A percentile compares a stretch with the other conserved stretches of the same genome.
Evolutionary conservation across 2,113 vertebrate genomes (phyloP).

Genomic region (Brachionichthys hirsutus): DNA sequence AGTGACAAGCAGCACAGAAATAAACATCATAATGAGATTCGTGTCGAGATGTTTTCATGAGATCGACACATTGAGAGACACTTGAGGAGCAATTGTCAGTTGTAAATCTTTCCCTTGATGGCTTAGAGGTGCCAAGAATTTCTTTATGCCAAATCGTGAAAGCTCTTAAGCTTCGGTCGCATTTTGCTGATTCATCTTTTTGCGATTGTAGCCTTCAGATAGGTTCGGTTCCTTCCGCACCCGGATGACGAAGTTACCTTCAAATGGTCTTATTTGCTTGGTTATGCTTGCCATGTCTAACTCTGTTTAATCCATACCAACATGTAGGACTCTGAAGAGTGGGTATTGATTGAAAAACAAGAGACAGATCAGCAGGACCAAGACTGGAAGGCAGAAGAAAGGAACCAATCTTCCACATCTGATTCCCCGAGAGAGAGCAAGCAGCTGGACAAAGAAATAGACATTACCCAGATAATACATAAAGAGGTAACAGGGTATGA

Average conservation of each 20-base stretch:
- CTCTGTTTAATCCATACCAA: constrained; percentile 94
- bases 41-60: constrained; percentile 12
- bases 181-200: constrained; percentile 21
- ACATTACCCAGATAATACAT: constrained; percentile 70
- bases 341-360: constrained; percentile 98
- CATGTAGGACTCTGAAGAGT: constrained; percentile 97
- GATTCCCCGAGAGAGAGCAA: constrained; percentile 72
- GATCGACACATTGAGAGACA: constrained; percentile 22
- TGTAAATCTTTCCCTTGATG: constrained; percentile 27
- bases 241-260: constrained; percentile 4
- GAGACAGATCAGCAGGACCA: constrained; percentile 84
- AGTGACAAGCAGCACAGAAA: constrained; percentile 31
- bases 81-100: constrained; percentile 40
- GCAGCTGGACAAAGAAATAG: constrained; percentile 62
- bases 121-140: constrained; percentile 16
- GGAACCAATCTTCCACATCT: constrained; percentile 59
- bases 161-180: constrained; percentile 31
- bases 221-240: constrained; percentile 15
- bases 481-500: constrained; percentile 72
- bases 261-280: constrained; percentile 27
- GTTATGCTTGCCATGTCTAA: constrained; percentile 81
- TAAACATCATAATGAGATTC: constrained; percentile 42
- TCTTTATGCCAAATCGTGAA: constrained; percentile 29
- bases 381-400: constrained; percentile 73
- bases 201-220: constrained; percentile 25